phyloP scores from a whole-genome alignment of 2,113 vertebrate genomes.

The Sylvietta virens region DNA sequence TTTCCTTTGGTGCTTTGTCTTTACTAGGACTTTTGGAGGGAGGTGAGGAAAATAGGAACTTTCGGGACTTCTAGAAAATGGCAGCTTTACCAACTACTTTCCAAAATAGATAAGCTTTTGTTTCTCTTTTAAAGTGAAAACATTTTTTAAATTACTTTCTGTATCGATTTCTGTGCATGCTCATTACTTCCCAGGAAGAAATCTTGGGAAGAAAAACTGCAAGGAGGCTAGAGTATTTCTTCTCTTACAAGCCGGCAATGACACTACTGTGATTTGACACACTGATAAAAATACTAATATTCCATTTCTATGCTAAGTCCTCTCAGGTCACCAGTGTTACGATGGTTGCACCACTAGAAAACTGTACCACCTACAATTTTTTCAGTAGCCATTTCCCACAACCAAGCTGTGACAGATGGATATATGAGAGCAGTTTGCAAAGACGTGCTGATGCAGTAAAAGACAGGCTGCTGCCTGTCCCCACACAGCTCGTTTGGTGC shows the following conservation, averaged over 20 bases:
- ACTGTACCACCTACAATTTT: background rate
- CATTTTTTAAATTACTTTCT: background rate
- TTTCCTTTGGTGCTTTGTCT: background rate
- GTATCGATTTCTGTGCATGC: background rate
- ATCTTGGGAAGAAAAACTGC: background rate
- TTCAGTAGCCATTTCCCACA: background rate
- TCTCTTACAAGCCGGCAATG: background rate
- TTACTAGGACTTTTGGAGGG: background rate
- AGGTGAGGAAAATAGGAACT: background rate
- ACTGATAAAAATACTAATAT: background rate
- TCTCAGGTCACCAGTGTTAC: accelerated
- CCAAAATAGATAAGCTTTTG: background rate
- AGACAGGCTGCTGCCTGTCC: background rate
- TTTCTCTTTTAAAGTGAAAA: background rate
- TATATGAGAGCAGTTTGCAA: background rate
- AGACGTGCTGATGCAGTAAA: background rate
- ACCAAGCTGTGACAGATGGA: background rate
- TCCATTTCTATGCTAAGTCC: background rate
- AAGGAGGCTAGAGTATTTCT: background rate
- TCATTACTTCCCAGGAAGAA: background rate
- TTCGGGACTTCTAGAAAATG: background rate
- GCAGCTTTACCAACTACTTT: background rate
- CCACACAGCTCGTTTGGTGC: accelerated
- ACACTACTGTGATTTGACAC: background rate
- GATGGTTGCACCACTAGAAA: background rate